Conservation (phyloP, 2,888 invertebrate genomes). For the Perdita meconis region DNA sequence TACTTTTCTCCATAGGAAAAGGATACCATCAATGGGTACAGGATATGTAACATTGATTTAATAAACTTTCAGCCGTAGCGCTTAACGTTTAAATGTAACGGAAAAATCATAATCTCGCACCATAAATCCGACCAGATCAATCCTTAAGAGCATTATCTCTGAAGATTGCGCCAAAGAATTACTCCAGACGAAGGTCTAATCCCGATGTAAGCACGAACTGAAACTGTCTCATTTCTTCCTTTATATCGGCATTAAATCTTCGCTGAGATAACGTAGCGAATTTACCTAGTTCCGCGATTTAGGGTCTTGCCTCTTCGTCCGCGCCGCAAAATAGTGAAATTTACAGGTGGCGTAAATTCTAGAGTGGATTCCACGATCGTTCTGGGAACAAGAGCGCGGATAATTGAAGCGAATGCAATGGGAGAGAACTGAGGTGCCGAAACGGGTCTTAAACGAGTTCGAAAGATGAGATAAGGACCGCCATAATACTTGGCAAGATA, state of each 20-base stretch:
- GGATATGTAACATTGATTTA: not conserved
- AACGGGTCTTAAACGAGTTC: slow-evolving; percentile 71
- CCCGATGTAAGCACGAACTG: slow-evolving; percentile 22
- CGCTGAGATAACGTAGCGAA: slow-evolving; percentile 21
- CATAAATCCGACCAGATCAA: slow-evolving; percentile 29
- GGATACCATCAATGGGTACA: not conserved
- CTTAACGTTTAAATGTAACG: slow-evolving; percentile 9
- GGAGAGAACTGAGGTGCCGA: slow-evolving; percentile 68
- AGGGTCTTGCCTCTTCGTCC: slow-evolving; percentile 1
- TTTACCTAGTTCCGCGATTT: slow-evolving; percentile 13
- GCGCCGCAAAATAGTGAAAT: slow-evolving; percentile 31
- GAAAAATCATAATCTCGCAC: slow-evolving; percentile 35
- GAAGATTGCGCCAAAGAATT: slow-evolving; percentile 22
- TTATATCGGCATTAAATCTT: slow-evolving; percentile 48
- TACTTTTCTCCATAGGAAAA: not conserved
- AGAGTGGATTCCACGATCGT: slow-evolving; percentile 51
- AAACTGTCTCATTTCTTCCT: slow-evolving; percentile 31
- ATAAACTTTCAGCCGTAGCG: not conserved
- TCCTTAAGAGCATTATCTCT: slow-evolving; percentile 42
- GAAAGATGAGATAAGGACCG: slow-evolving; percentile 70
- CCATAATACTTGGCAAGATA: slow-evolving; percentile 63
- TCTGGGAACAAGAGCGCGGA: slow-evolving; percentile 65
- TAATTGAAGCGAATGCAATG: slow-evolving; percentile 68
- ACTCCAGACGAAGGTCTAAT: slow-evolving; percentile 30
- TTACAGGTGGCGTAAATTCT: slow-evolving; percentile 67